A percentile compares a stretch with the other conserved stretches of the same genome.
Conservation (phyloP, 2,888 invertebrate genomes). For the Lasioglossum calceatum region DNA sequence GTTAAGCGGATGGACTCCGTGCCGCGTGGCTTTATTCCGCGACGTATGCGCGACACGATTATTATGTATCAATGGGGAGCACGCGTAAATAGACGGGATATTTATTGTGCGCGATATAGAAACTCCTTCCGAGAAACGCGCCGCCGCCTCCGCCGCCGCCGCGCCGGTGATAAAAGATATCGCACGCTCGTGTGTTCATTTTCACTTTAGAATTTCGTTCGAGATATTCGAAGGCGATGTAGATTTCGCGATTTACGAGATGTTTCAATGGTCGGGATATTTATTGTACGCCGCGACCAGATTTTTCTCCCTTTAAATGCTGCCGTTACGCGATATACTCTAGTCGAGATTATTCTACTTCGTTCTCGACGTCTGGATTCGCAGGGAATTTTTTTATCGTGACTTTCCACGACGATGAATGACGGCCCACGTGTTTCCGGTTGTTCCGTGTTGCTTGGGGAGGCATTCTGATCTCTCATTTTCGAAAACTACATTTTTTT, state of each 20-base stretch:
- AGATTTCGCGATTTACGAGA: conserved; percentile 14
- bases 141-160: not conserved
- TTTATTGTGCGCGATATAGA: conserved; percentile 10
- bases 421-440: not conserved
- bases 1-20: conserved; percentile 54
- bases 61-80: conserved; percentile 42
- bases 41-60: conserved; percentile 36
- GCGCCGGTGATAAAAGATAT: conserved; percentile 11
- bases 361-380: no score
- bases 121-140: conserved; percentile 14
- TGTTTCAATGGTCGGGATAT: not conserved
- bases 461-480: not conserved
- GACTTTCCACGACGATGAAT: not conserved
- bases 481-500: not conserved
- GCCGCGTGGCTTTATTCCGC: conserved; percentile 35
- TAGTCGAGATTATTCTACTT: not conserved
- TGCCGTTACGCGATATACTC: not conserved
- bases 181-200: not conserved
- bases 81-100: conserved; percentile 13
- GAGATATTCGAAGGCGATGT: not conserved
- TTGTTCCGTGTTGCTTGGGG: not conserved
- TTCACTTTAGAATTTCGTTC: not conserved
- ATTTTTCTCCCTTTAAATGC: not conserved
- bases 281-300: not conserved
- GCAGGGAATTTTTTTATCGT: not conserved